Evolutionary conservation across 2,113 vertebrate genomes (phyloP).

Genomic region (Melanerpes formicivorus): DNA sequence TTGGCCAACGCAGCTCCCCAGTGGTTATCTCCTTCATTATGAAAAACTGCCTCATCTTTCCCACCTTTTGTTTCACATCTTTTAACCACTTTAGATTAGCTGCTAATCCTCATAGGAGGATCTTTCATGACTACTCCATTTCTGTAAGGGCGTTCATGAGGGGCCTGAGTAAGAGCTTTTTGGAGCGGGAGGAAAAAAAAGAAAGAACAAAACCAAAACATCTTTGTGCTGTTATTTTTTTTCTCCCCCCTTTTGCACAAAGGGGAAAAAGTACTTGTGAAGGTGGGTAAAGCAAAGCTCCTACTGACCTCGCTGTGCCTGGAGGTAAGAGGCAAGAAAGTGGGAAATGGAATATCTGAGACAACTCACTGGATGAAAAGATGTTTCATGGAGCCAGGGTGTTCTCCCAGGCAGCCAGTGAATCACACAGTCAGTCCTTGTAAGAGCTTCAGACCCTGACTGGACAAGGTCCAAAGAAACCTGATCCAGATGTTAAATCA

Average conservation of each 20-base stretch:
- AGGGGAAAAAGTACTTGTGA: background rate
- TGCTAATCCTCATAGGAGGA: background rate
- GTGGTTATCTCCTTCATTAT: background rate
- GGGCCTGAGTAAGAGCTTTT: background rate
- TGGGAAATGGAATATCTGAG: background rate
- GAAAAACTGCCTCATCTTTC: conserved; percentile 11
- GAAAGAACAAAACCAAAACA: background rate
- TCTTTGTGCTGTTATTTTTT: no score
- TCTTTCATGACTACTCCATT: background rate
- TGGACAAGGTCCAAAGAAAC: background rate
- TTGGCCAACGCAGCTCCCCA: background rate
- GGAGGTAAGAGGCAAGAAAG: background rate
- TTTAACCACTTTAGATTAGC: conserved; percentile 6
- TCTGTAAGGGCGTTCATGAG: background rate
- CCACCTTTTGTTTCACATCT: background rate
- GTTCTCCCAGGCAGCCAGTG: background rate
- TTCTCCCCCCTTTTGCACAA: background rate
- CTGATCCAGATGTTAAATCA: background rate
- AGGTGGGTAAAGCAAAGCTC: background rate
- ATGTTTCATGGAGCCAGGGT: background rate
- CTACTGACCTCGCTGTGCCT: background rate
- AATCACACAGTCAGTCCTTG: background rate
- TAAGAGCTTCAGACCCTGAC: background rate
- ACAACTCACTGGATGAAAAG: background rate
- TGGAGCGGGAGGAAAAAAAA: no score